A percentile compares a stretch with the other conserved stretches of the same genome.
phyloP scores from a whole-genome alignment of 2,113 vertebrate species.

The Sinocyclocheilus rhinocerous region DNA sequence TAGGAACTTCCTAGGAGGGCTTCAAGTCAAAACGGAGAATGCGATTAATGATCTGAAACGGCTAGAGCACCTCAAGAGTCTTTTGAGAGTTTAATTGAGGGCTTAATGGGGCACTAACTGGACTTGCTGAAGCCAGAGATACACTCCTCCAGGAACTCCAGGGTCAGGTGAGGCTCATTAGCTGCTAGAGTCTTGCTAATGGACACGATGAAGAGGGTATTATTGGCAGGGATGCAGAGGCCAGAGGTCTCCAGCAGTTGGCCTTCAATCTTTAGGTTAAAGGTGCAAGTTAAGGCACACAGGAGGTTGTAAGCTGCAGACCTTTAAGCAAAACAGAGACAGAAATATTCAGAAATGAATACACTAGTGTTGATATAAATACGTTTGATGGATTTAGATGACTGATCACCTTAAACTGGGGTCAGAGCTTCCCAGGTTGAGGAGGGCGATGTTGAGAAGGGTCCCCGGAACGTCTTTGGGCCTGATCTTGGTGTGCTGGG shows the following conservation, averaged over 20 bases:
- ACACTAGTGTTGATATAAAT: not conserved
- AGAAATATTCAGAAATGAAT: not conserved
- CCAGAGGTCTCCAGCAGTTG: constrained; percentile 97
- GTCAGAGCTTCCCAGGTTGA: constrained; percentile 97
- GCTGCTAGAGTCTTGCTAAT: constrained; percentile 98
- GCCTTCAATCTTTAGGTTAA: constrained; percentile 98
- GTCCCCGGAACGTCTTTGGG: constrained; percentile 97
- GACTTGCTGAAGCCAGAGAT: constrained; percentile 99
- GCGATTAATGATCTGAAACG: not conserved
- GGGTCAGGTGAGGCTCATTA: constrained; percentile 94
- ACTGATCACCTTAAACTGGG: constrained; percentile 87
- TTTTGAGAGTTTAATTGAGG: not conserved
- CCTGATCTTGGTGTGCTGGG: constrained; percentile 96
- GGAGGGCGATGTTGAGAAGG: constrained; percentile 93
- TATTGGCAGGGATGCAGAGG: constrained; percentile 98
- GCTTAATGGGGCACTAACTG: constrained; percentile 78
- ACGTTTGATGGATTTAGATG: not conserved
- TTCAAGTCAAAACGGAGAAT: not conserved
- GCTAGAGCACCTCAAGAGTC: not conserved
- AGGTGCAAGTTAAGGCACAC: constrained; percentile 99
- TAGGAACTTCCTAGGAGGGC: not conserved
- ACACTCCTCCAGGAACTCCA: constrained; percentile 97
- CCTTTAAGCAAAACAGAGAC: constrained; percentile 71
- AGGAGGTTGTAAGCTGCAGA: constrained; percentile 98
- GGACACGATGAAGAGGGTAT: constrained; percentile 97